Percentiles rank a stretch among this genome's conserved stretches.
These are phyloP conservation scores for Aramus guarauna DNA, from an alignment of 2,113 vertebrate genomes.

Conservation along the genomic window DNA sequence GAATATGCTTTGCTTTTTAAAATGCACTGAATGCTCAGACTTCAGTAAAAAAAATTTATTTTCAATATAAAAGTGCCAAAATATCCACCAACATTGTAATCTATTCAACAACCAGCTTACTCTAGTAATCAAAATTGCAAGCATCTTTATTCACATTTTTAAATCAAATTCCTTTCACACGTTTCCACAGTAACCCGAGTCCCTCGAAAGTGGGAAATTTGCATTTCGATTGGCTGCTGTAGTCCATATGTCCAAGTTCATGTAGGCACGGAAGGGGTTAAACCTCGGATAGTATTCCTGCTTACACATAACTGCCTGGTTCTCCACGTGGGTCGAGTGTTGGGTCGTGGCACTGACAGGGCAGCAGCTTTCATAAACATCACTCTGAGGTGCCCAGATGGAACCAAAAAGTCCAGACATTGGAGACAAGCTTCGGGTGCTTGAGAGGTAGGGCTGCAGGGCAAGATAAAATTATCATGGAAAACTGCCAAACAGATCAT, in stretches of 20 bases:
- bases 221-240: slow-evolving; percentile 87
- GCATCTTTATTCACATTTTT: slow-evolving; percentile 86
- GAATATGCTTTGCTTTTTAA: slow-evolving; percentile 1
- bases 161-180: slow-evolving; percentile 76
- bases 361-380: slow-evolving; percentile 89
- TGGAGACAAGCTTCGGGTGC: slow-evolving; percentile 94
- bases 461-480: neutral
- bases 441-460: slow-evolving; percentile 91
- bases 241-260: slow-evolving; percentile 99
- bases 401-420: slow-evolving; percentile 99
- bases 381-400: slow-evolving; percentile 96
- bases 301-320: slow-evolving; percentile 81
- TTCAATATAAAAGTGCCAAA: slow-evolving; percentile 88
- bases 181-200: slow-evolving; percentile 94
- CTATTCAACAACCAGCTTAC: slow-evolving; percentile 79
- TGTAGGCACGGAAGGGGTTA: slow-evolving; percentile 94
- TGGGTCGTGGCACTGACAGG: slow-evolving; percentile 77
- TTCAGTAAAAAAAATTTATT: slow-evolving; percentile 81
- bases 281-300: slow-evolving; percentile 89
- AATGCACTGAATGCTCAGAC: slow-evolving; percentile 62
- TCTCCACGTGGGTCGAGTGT: slow-evolving; percentile 82
- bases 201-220: slow-evolving; percentile 91
- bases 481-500: neutral
- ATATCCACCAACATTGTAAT: slow-evolving; percentile 78
- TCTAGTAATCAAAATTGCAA: slow-evolving; percentile 79